phyloP scores from a whole-genome alignment of 2,888 invertebrate genomes.

The Calliscelio sp. region DNA sequence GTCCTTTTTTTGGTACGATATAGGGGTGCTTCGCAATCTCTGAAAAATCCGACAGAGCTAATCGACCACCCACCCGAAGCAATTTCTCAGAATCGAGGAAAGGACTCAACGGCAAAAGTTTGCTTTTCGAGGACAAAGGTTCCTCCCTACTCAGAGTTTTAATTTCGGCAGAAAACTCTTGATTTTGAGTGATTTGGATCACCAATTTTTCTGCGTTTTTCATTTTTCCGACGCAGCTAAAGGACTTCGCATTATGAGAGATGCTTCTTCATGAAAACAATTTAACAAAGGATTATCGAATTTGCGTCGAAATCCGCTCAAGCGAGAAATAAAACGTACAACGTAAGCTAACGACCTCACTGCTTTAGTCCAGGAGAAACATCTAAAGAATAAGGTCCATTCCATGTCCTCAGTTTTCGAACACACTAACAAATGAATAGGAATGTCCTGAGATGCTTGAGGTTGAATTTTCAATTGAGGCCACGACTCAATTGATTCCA shows the following conservation, averaged over 20 bases:
- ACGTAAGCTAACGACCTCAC: conserved; percentile 13
- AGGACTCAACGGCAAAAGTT: conserved; percentile 14
- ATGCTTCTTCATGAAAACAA: neutral
- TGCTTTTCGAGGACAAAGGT: neutral
- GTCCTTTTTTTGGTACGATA: too few species aligned
- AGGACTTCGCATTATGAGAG: neutral
- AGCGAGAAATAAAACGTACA: neutral
- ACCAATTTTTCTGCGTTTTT: neutral
- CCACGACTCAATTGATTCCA: neutral
- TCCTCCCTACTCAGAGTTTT: neutral
- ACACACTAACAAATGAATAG: neutral
- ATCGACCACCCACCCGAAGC: too few species aligned
- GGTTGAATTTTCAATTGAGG: neutral
- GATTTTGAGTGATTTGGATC: neutral
- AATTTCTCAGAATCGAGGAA: too few species aligned
- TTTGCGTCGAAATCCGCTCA: neutral
- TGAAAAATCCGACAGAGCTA: too few species aligned
- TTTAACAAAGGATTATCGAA: too few species aligned
- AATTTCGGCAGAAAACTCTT: neutral
- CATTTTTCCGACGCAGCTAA: too few species aligned
- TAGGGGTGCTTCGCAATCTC: too few species aligned
- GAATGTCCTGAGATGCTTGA: neutral
- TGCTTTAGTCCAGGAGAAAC: conserved; percentile 1
- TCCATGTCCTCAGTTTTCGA: neutral
- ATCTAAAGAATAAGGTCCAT: conserved; percentile 1